Conservation (phyloP, 2,797 vertebrate species). For the Ctenopoma multispine region DNA sequence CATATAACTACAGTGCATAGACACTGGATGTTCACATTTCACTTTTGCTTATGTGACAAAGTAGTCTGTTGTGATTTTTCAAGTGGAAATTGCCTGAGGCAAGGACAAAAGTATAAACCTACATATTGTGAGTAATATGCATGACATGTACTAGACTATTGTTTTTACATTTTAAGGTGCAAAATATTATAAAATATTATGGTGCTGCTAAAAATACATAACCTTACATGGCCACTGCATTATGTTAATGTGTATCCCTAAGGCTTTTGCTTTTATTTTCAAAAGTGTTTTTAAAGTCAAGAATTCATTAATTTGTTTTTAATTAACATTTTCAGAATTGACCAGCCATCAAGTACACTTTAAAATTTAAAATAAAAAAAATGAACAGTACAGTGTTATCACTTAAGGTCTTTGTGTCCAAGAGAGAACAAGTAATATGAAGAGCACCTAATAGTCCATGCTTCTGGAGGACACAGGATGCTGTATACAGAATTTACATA, state of each 20-base stretch:
- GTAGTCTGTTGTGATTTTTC: slow-evolving; percentile 25
- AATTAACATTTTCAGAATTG: neutral
- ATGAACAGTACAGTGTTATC: neutral
- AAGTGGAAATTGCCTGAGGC: slow-evolving; percentile 19
- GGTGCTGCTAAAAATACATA: slow-evolving; percentile 14
- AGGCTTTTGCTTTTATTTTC: slow-evolving; percentile 8
- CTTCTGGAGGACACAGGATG: neutral
- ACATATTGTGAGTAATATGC: slow-evolving; percentile 18
- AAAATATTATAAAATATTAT: neutral
- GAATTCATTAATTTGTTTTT: slow-evolving; percentile 10
- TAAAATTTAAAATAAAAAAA: neutral
- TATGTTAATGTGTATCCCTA: slow-evolving; percentile 17
- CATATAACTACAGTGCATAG: neutral
- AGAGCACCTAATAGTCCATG: neutral
- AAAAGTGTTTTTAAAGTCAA: slow-evolving; percentile 13
- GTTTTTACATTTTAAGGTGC: slow-evolving; percentile 9
- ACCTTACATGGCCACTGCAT: neutral
- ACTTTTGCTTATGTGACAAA: slow-evolving; percentile 16
- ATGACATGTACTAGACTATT: slow-evolving; percentile 1
- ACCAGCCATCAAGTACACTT: slow-evolving; percentile 4
- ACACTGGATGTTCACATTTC: slow-evolving; percentile 6
- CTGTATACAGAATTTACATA: slow-evolving; percentile 4
- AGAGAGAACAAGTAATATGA: neutral
- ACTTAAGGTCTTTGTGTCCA: neutral
- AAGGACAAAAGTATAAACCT: slow-evolving; percentile 14